A percentile compares a stretch with the other conserved stretches of the same genome.
phyloP scores from a whole-genome alignment of 1,140 invertebrate species.

The Diorhabda sublineata region DNA sequence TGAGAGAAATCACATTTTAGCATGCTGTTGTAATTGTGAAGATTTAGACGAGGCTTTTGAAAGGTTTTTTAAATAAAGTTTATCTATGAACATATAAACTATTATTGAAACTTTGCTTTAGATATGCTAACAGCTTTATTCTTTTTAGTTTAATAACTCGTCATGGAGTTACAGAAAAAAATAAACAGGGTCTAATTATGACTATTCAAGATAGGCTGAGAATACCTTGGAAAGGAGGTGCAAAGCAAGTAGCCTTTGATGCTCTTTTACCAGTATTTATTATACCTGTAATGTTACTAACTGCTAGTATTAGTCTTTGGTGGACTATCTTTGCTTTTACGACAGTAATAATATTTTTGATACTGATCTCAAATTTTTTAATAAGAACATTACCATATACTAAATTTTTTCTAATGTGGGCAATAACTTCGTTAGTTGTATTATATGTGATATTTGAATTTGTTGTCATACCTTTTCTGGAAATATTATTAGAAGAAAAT shows the following conservation, averaged over 20 bases:
- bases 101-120: too few relatives aligned
- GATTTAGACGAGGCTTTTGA: constrained; percentile 53
- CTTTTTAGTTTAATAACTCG: constrained; percentile 39
- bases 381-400: constrained; percentile 49
- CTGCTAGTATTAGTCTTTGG: constrained; percentile 56
- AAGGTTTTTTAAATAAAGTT: constrained; percentile 38
- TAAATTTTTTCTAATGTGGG: constrained; percentile 67
- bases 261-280: constrained; percentile 60
- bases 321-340: constrained; percentile 62
- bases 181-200: constrained; percentile 34
- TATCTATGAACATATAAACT: too few relatives aligned
- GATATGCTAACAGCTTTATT: background rate
- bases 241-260: constrained; percentile 54
- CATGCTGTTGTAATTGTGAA: constrained; percentile 56
- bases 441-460: constrained; percentile 65
- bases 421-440: constrained; percentile 57
- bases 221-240: constrained; percentile 55
- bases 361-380: constrained; percentile 57
- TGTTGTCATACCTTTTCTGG: constrained; percentile 57
- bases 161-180: constrained; percentile 29
- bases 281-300: constrained; percentile 55
- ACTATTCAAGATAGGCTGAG: constrained; percentile 53
- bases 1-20: constrained; percentile 53
- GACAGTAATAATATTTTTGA: constrained; percentile 58
- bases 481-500: constrained; percentile 66